phyloP scores from a whole-genome alignment of 2,113 vertebrate genomes.

The Dipodomys stephensi region DNA sequence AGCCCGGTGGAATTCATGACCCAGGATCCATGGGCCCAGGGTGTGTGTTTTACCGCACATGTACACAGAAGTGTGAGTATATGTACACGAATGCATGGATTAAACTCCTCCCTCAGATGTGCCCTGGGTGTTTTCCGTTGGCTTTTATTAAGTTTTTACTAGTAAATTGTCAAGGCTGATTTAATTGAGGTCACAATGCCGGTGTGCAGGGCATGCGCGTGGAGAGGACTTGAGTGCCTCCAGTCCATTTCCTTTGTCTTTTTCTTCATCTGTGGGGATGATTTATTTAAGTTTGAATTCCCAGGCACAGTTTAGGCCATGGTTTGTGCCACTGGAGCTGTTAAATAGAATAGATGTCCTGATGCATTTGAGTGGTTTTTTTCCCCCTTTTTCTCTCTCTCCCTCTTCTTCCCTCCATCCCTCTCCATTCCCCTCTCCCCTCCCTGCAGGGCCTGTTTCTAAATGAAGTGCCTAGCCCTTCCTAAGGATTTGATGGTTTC shows the following conservation, averaged over 20 bases:
- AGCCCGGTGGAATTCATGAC: not conserved
- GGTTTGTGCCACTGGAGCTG: not conserved
- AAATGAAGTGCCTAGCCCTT: not conserved
- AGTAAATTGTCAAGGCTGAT: not conserved
- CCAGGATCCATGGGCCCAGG: too few relatives aligned
- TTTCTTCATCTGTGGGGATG: not conserved
- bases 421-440: too few relatives aligned
- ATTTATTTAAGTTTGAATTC: not conserved
- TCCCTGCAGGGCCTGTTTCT: not conserved
- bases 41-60: not conserved
- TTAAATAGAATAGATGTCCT: not conserved
- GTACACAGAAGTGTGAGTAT: not conserved
- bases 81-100: not conserved
- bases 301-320: too few relatives aligned
- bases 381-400: not conserved
- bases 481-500: accelerated
- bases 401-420: too few relatives aligned
- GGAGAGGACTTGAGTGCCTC: not conserved
- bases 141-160: not conserved
- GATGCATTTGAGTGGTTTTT: not conserved
- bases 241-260: not conserved
- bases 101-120: not conserved
- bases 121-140: not conserved
- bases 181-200: not conserved
- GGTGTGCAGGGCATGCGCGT: not conserved